Base-by-base conservation (phyloP, 2,113 vertebrate genomes). In the Xerus inauris region DNA sequence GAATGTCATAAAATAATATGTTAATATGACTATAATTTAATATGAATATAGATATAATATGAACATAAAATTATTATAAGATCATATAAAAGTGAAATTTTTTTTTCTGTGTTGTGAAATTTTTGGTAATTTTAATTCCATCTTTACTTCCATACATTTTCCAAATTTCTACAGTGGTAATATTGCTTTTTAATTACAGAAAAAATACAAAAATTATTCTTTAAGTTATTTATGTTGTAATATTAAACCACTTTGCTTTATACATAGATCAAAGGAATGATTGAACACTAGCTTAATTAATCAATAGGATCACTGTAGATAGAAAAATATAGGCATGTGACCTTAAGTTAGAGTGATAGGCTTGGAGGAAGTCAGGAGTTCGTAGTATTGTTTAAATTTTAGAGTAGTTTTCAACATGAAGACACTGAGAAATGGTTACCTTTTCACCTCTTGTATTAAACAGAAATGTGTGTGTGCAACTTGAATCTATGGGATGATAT, bases 401-500 rank as follows among this genome's bases (percentile, higher is more conserved):
- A 97, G 92, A 93, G 42, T 30, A 38, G 79, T 89, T 97, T 89
- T 96, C 54, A 77, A 82, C 73, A 91, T 64, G 30, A 73, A 67
- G 35, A 96, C 87, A 64, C 16, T 92, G 69, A 94, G 13, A 90
- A 98, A 91, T n/a, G 54, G 89, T 97, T 98, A 97, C 91, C 93
- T 97, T 98, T 98, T 96, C 93, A 98, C 89, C 87, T 89, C 82
- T 24, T 91, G 30, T 54, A 97, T 98, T 83, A 94, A 97, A 62
- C 54, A 95, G 94, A 97, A 92, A 71, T 79, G 30, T 35, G 26
- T 82, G 86, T 91, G 24, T 65, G 59, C 88, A 96, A 87, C 92
- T 87, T 75, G 89, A 96, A 73, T 97, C 87, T 94, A 64, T 86
- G 94, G 97, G 97, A 89, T 87, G 86, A 62, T 97, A 97, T 97